Evolutionary conservation across 2,888 invertebrate genomes (phyloP), one percentile per base, ranked within the genome.

Genomic region (Saturnia pavonia): DNA sequence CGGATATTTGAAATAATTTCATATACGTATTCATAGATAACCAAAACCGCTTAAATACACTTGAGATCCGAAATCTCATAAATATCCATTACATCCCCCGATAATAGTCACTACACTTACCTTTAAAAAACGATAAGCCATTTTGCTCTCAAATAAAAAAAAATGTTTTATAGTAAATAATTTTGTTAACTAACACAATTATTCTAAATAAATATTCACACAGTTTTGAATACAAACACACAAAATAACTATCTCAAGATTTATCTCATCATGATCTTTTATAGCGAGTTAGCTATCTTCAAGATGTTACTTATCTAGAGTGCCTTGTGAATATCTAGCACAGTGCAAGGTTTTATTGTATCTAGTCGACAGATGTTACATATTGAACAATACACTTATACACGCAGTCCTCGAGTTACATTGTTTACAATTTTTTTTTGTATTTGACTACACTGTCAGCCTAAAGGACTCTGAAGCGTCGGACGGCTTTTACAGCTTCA

Each of bases 251-350:
- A 54, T 69, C 43, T 65, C 34, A 7, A 2, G 65, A 65, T 40
- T 65, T 65, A 65, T 65, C 65, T 65, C 43, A 27, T 25, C 57
- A n/a, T 45, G 42, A 57, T 66, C 51, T 70, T 67, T 70, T 34
- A 69, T 40, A 54, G 57, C 9, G 22, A 40, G n/a, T 57, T 69
- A 51, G 69, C 42, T 68, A 68, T 40, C 54, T 69, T 57, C 16
- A 34, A 42, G n/a, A 57, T 57, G 57, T 40, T 19, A n/a, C 40
- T 11, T 65, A 65, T 65, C 65, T 65, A 40, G 40, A 65, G 65
- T 40, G 40, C 19, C n/a, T 65, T 40, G 19, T 65, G 57, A 60
- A 65, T 65, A 65, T 65, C 19, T 65, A 65, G 65, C 9, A 40
- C 40, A 40, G n/a, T 40, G 40, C 65, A 65, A 65, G 40, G 65